phyloP scores from a whole-genome alignment of 1,140 invertebrate genomes.

The Cotesia glomerata region DNA sequence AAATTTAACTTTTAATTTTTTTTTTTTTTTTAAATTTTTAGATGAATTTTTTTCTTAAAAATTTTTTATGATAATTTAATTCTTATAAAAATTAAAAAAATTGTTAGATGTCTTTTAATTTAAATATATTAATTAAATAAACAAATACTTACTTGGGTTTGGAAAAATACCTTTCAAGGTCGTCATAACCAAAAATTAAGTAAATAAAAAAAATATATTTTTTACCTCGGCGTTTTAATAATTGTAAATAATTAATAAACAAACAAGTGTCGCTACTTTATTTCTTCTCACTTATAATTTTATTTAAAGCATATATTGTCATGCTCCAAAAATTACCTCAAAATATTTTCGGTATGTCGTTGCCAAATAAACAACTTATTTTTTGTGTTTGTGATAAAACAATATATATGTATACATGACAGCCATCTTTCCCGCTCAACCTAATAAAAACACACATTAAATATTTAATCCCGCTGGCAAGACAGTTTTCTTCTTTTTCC shows the following conservation, averaged over 20 bases:
- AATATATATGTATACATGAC: neutral
- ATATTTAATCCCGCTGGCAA: too few relatives aligned
- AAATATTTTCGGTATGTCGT: neutral
- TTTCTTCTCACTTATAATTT: too few relatives aligned
- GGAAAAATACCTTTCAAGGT: constrained; percentile 58
- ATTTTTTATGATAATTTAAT: too few relatives aligned
- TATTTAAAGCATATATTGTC: too few relatives aligned
- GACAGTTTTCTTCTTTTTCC: too few relatives aligned
- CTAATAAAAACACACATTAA: too few relatives aligned
- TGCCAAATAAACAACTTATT: constrained; percentile 1
- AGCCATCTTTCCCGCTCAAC: neutral
- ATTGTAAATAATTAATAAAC: neutral
- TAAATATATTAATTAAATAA: neutral
- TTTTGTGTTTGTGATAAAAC: neutral
- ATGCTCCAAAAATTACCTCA: neutral
- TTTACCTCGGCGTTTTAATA: neutral
- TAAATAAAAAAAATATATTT: neutral
- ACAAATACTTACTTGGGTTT: constrained; percentile 49
- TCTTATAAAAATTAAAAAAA: too few relatives aligned
- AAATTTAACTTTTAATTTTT: too few relatives aligned
- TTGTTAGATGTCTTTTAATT: neutral
- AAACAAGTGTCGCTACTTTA: neutral
- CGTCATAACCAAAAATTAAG: constrained; percentile 29
- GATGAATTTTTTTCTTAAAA: too few relatives aligned
- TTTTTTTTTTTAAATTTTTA: too few relatives aligned